Base-by-base conservation (phyloP, 2,888 invertebrate genomes). In the Ditula angustiorana region DNA sequence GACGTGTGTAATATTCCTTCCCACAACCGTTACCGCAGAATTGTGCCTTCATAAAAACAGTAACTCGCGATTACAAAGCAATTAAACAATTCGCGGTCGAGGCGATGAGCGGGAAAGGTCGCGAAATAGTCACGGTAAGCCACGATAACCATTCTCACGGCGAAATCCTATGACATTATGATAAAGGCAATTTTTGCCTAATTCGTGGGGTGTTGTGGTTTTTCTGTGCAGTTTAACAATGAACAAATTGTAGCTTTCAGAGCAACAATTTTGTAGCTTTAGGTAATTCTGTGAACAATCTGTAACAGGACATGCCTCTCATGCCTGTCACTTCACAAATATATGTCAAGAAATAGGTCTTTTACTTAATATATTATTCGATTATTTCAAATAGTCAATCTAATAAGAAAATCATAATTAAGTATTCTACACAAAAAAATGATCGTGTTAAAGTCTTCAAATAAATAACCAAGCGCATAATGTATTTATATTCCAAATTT, bases 1-100 rank as follows among this genome's bases (percentile, higher is more conserved):
- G 80, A 81, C 75, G 75, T 35, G 53, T 53, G 70, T 67, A 71
- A 65, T 33, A 68, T 62, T 58, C 41, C 56, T 69, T 65, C 49
- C 44, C 30, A 58, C 53, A 70, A 71, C 79, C 77, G 79, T 81
- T 82, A 81, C 58, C 19, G 62, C 61, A 62, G 59, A 53, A 53
- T 53, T 53, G 26, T 26, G n/a, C 53, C n/a, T 11, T 19, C 16
- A 5, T 37, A 37, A 24, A 55, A 41, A 56, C 55, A 53, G 53
- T 53, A 35, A 35, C 33, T 53, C 23, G 35, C 53, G 21, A 37
- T 21, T 26, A 41, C 55, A 66, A 67, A 61, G 50, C 62, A 37
- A 49, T 57, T 62, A 53, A 62, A 52, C 19, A 56, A 56, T 56
- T 56, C 35, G 23, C 33, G 30, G 30, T 50, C 50, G 33, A 35